A percentile compares a stretch with the other conserved stretches of the same genome.
Conservation (phyloP, 1,140 invertebrate species). For the Drosophila kohkoa region DNA sequence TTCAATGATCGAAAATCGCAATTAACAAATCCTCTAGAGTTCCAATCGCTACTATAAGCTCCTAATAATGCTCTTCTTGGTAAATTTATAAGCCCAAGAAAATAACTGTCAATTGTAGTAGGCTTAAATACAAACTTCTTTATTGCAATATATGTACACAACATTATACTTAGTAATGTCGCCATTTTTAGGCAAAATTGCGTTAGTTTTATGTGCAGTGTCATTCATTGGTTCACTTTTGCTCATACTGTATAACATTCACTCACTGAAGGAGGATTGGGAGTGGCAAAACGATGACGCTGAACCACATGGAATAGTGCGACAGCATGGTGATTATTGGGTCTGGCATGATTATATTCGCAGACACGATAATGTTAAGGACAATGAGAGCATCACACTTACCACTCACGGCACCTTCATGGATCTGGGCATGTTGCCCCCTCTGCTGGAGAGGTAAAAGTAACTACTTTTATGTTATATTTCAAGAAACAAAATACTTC, state of each 20-base stretch:
- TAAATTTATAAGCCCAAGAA: no score
- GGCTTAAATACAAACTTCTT: no score
- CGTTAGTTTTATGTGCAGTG: neutral
- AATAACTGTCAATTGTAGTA: no score
- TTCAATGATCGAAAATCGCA: no score
- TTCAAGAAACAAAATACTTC: neutral
- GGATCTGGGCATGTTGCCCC: conserved; percentile 31
- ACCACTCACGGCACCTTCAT: conserved; percentile 43
- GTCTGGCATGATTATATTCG: conserved; percentile 48
- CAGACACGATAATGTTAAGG: neutral
- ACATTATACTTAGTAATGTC: conserved; percentile 18
- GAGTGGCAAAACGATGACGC: neutral
- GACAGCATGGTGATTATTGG: conserved; percentile 48
- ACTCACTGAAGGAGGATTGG: neutral
- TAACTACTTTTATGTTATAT: no score
- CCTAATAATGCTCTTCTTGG: no score
- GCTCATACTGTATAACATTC: conserved; percentile 9
- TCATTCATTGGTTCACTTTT: neutral
- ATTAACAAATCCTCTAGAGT: no score
- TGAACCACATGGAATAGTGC: conserved; percentile 4
- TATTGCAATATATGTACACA: no score
- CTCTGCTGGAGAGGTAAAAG: conserved; percentile 28
- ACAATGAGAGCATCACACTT: conserved; percentile 45
- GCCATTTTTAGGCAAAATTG: conserved; percentile 25
- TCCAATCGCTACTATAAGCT: no score